Base-by-base conservation (phyloP, 2,113 vertebrate species). In the Meles meles region DNA sequence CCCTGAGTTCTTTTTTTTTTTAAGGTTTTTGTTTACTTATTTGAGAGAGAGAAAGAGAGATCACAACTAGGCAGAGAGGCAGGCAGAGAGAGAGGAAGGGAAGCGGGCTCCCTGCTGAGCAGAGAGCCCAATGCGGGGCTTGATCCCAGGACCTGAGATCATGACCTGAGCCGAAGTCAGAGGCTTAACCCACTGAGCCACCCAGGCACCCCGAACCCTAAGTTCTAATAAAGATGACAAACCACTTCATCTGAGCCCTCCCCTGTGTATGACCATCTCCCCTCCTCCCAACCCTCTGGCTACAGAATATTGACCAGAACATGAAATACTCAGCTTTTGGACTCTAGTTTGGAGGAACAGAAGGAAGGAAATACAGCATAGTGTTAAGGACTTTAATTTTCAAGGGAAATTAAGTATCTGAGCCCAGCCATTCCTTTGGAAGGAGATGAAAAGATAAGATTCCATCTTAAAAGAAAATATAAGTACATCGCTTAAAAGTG, bases 181-280 rank as follows among this genome's bases (percentile, higher is more conserved):
- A 18, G 52, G 52, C 17, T 55, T 55, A 55, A 6, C 52, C 52
- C 52, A 57, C 55, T 57, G 55, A 57, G 55, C 55, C 20, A 57
- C 20, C 18, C 55, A 57, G 55, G 18, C 20, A 8, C 18, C 20
- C 55, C 7, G 3, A n/a, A 3, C 5, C 14, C 29, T 15, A 15
- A 79, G 29, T 79, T 87, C 44, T 84, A 6, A 21, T 11, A 81
- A 25, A 44, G 17, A 52, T 10, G 17, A 1, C 0, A 1, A 10
- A 7, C 29, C 80, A 18, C 42, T 8, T 47, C 21, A 31, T 49
- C 49, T 52, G n/a, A 69, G 20, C 34, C 69, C 4, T 52, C 8
- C 20, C 0, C 0, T 4, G 0, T 29, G 5, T 2, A n/a, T 18
- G 11, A 23, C 42, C n/a, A 57, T 23, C 23, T n/a, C 7, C 52